Conservation (phyloP, 2,113 vertebrate genomes). For the Heterotis niloticus region DNA sequence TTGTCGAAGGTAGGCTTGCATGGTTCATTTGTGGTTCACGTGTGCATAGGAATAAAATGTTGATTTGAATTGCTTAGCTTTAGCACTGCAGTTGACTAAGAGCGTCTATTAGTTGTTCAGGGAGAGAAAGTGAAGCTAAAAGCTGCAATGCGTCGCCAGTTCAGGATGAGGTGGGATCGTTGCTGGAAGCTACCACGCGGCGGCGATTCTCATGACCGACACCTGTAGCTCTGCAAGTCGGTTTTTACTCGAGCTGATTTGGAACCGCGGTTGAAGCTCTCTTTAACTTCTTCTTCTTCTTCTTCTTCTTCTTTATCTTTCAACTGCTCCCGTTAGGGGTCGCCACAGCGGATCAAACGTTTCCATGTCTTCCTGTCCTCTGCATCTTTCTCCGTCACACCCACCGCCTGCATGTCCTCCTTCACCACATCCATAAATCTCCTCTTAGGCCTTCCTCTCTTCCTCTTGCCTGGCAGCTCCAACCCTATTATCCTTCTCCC, state of each 20-base stretch:
- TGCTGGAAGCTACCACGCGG: not conserved
- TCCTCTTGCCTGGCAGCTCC: too few relatives aligned
- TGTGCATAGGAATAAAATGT: not conserved
- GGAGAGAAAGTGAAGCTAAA: conserved; percentile 11
- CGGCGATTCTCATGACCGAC: not conserved
- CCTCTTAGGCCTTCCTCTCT: too few relatives aligned
- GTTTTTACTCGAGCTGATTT: not conserved
- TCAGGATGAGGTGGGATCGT: conserved; percentile 1
- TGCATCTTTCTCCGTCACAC: too few relatives aligned
- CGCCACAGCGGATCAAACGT: too few relatives aligned
- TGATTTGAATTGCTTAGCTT: not conserved
- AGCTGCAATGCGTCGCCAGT: conserved; percentile 8
- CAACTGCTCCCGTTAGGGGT: too few relatives aligned
- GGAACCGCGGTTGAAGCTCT: not conserved
- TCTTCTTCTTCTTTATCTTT: too few relatives aligned
- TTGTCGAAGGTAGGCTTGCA: not conserved
- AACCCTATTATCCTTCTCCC: too few relatives aligned
- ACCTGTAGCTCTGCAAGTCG: not conserved
- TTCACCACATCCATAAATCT: too few relatives aligned
- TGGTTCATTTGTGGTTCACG: not conserved
- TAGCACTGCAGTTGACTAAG: not conserved
- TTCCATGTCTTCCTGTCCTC: too few relatives aligned
- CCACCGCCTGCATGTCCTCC: too few relatives aligned
- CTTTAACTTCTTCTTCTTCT: not conserved
- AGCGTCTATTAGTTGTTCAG: not conserved